Base-by-base conservation (phyloP, 1,140 invertebrate genomes). In the Bombus difficillimus region DNA sequence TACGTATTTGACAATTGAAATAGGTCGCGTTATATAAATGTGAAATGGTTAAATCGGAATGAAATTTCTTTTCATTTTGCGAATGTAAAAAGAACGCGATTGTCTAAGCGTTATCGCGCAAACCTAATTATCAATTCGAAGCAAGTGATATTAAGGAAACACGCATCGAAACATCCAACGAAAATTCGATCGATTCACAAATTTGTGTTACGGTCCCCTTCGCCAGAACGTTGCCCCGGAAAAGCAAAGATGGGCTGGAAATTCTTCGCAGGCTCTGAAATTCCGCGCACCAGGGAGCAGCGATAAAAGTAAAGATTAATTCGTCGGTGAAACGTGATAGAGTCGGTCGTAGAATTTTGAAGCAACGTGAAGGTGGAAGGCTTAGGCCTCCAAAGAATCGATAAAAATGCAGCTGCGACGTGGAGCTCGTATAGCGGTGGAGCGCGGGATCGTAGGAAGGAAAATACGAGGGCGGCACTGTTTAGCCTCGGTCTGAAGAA, bases 401-500 rank as follows among this genome's bases (percentile, higher is more conserved):
- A 83, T 76, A 83, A 77, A 83, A 76, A 83, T 77, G 32, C 41
- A 66, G 59, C 59, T 39, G 66, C 86, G 83, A 75, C 72, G 76
- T 41, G 69, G 57, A 53, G 62, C 53, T 37, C 72, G 64, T 37
- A 73, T 78, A 69, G 64, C 74, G 75, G 76, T 74, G 34, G 64
- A 64, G 86, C 59, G 37, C 10, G 68, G 37, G 28, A 87, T 79
- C 85, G 86, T 75, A 68, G 43, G 69, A 76, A 64, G 86, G 86
- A 81, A 88, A 81, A 88, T 47, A 77, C 75, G 85, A 88, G 82
- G 75, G 87, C 76, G 82, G 57, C 69, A 34, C 66, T 76, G 87
- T 77, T 78, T 82, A 86, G 69, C 62, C 32, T 83, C 86, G 72
- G 4, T 18, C 66, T 25, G 78, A 34, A 81, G 43, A 81, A 81